Evolutionary conservation across 1,140 invertebrate species (phyloP).

Genomic region (Drosophila kikkawai): DNA sequence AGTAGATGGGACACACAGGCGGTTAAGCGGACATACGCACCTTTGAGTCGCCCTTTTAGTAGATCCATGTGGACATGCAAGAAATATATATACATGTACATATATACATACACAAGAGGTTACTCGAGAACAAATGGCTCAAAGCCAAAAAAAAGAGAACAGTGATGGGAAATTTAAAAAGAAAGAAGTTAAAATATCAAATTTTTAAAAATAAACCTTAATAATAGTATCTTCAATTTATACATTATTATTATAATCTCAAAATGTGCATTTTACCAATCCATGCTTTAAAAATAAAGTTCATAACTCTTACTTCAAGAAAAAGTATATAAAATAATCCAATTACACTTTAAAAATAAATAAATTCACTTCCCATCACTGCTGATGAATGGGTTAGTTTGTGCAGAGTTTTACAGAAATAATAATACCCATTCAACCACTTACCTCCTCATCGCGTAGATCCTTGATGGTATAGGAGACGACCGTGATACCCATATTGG

Average conservation of each 20-base stretch:
- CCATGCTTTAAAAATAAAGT: not conserved
- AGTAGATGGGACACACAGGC: slow-evolving; percentile 11
- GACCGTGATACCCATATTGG: slow-evolving; percentile 99
- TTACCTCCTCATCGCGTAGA: slow-evolving; percentile 98
- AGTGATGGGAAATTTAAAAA: slow-evolving; percentile 10
- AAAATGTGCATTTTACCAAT: not conserved
- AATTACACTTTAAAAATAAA: not conserved
- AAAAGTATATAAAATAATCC: not conserved
- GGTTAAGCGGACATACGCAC: slow-evolving; percentile 68
- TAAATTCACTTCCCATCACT: slow-evolving; percentile 25
- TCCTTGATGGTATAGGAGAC: slow-evolving; percentile 99
- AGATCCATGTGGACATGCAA: slow-evolving; percentile 72
- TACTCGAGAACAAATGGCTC: slow-evolving; percentile 29
- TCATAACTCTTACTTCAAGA: not conserved
- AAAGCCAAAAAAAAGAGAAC: slow-evolving; percentile 5
- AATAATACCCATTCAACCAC: not conserved
- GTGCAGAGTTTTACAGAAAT: not conserved
- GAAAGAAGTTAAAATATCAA: not conserved
- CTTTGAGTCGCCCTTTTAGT: slow-evolving; percentile 86
- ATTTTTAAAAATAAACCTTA: not conserved
- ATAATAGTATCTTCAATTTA: not conserved
- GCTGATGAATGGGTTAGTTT: slow-evolving; percentile 32
- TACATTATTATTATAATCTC: not conserved
- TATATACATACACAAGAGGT: slow-evolving; percentile 47
- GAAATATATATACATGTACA: slow-evolving; percentile 62